These are phyloP conservation scores for Aphyosemion australe DNA, from an alignment of 2,113 vertebrate genomes.

Conservation along the genomic window DNA sequence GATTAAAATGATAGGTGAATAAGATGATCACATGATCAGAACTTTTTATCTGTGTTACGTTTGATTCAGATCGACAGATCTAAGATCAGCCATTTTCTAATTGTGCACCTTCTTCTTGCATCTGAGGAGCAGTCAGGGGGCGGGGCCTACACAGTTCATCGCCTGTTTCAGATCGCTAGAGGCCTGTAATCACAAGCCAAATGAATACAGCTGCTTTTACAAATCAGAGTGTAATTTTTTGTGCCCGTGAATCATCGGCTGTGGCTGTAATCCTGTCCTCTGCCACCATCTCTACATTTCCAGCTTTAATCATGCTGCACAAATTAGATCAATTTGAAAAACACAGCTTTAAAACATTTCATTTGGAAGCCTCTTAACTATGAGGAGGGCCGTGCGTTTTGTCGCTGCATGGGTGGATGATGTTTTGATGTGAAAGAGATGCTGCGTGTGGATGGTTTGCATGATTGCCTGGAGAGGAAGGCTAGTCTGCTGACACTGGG, in stretches of 20 bases:
- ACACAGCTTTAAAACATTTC: constrained; percentile 44
- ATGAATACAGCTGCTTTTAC: constrained; percentile 68
- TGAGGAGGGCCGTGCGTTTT: constrained; percentile 33
- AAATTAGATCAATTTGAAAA: constrained; percentile 53
- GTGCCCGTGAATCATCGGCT: constrained; percentile 41
- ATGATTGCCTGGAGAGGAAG: constrained; percentile 57
- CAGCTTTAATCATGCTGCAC: constrained; percentile 50
- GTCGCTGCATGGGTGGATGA: constrained; percentile 20
- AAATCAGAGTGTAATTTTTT: constrained; percentile 53
- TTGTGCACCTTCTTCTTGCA: constrained; percentile 9
- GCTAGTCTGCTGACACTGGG: constrained; percentile 28
- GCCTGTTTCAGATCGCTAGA: constrained; percentile 32
- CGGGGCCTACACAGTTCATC: constrained; percentile 36
- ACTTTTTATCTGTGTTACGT: background rate
- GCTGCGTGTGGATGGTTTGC: constrained; percentile 38
- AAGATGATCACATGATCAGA: constrained; percentile 1
- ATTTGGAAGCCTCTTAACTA: constrained; percentile 29
- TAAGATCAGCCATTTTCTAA: no score
- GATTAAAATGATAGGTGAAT: constrained; percentile 82
- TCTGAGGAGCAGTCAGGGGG: constrained; percentile 44
- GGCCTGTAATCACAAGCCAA: constrained; percentile 58
- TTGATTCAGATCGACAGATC: no score
- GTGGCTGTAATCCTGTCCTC: constrained; percentile 43
- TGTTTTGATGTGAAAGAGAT: constrained; percentile 30
- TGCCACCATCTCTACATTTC: constrained; percentile 36